Evolutionary conservation across 1,140 invertebrate genomes (phyloP).

Genomic region (Parasteatoda tepidariorum): DNA sequence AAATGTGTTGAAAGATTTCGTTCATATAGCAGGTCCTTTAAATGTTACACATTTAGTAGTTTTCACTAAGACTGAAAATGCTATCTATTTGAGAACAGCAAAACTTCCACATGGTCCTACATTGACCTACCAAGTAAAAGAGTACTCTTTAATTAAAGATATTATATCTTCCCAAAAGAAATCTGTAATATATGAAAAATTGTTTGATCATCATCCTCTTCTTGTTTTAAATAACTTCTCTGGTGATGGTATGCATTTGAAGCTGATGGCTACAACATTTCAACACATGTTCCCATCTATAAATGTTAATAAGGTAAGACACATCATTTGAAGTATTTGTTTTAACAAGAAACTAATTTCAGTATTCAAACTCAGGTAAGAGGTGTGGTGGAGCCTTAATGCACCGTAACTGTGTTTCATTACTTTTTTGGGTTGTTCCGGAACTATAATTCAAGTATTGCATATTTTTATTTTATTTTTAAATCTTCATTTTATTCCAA

Average conservation of each 20-base stretch:
- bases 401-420: too few species aligned
- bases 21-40: slow-evolving; percentile 71
- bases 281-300: slow-evolving; percentile 99
- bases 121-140: slow-evolving; percentile 84
- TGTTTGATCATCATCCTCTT: slow-evolving; percentile 85
- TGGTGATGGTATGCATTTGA: slow-evolving; percentile 86
- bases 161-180: slow-evolving; percentile 85
- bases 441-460: too few species aligned
- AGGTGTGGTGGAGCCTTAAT: too few species aligned
- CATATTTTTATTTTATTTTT: too few species aligned
- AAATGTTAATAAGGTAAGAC: slow-evolving; percentile 88
- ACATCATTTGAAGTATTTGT: too few species aligned
- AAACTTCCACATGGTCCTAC: slow-evolving; percentile 74
- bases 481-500: too few species aligned
- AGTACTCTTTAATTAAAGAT: slow-evolving; percentile 86
- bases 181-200: slow-evolving; percentile 74
- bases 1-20: slow-evolving; percentile 74
- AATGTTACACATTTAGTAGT: slow-evolving; percentile 74
- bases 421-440: too few species aligned
- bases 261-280: slow-evolving; percentile 93
- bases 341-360: too few species aligned
- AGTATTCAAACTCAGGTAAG: too few species aligned
- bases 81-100: slow-evolving; percentile 71
- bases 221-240: slow-evolving; percentile 95
- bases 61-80: slow-evolving; percentile 71